phyloP scores from a whole-genome alignment of 2,113 vertebrate species.

The Poeciliopsis retropinna region DNA sequence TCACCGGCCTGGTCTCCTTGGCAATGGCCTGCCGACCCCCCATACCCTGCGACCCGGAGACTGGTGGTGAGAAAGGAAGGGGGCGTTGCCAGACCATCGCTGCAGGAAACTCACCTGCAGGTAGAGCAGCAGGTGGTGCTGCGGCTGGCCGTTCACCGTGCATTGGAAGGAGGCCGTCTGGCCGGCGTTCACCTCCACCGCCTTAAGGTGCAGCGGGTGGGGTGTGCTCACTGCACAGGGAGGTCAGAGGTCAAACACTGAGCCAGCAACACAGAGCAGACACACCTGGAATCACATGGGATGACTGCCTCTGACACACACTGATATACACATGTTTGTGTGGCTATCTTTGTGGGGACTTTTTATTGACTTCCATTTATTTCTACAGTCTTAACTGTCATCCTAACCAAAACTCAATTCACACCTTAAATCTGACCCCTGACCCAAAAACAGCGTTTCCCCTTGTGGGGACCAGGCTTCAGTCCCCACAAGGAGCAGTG shows the following conservation, averaged over 20 bases:
- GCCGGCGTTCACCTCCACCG: conserved; percentile 93
- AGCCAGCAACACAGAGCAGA: not conserved
- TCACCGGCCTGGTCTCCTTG: conserved; percentile 87
- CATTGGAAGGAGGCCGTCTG: conserved; percentile 92
- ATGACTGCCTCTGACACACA: too few species aligned
- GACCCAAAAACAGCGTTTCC: too few species aligned
- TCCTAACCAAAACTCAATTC: too few species aligned
- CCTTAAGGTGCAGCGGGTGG: conserved; percentile 94
- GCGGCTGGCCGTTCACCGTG: conserved; percentile 88
- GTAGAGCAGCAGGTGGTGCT: conserved; percentile 85
- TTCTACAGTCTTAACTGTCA: too few species aligned
- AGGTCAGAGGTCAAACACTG: conserved; percentile 34
- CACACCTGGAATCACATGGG: not conserved
- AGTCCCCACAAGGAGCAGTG: too few species aligned
- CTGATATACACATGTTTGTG: too few species aligned
- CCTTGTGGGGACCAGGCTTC: too few species aligned
- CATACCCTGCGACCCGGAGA: conserved; percentile 81
- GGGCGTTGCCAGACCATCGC: not conserved
- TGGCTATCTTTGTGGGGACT: too few species aligned
- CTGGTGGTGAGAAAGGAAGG: not conserved
- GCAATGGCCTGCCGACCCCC: conserved; percentile 84
- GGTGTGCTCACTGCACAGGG: conserved; percentile 86
- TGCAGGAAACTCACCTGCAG: conserved; percentile 80
- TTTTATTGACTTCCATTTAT: too few species aligned
- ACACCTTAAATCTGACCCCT: too few species aligned